Conservation (phyloP, 2,113 vertebrate species). For the Perca fluviatilis region DNA sequence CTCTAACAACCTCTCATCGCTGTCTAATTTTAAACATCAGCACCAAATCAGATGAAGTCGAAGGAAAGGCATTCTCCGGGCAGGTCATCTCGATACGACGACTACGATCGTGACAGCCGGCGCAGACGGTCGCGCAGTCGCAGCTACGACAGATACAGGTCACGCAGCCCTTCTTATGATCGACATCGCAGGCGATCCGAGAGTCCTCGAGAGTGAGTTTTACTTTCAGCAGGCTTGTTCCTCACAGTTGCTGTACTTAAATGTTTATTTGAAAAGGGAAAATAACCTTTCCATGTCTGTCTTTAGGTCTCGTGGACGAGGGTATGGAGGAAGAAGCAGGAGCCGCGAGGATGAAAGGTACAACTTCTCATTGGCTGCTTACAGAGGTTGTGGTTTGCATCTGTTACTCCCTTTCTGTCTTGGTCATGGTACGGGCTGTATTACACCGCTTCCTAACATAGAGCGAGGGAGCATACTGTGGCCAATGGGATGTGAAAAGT, state of each 20-base stretch:
- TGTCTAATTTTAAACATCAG: constrained; percentile 69
- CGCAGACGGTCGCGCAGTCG: constrained; percentile 92
- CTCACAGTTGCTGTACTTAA: background rate
- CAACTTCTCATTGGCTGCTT: constrained; percentile 18
- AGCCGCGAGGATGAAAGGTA: constrained; percentile 96
- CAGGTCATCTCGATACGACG: constrained; percentile 94
- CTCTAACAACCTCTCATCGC: background rate
- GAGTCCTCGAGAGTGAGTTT: constrained; percentile 93
- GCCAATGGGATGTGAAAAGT: no score
- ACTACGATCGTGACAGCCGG: constrained; percentile 90
- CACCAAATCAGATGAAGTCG: constrained; percentile 97
- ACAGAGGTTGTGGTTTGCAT: background rate
- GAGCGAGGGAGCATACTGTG: no score
- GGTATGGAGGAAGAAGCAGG: constrained; percentile 91
- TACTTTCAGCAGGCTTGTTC: background rate
- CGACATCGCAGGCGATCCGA: constrained; percentile 92
- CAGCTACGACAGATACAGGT: constrained; percentile 92
- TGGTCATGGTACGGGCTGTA: background rate
- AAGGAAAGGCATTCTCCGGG: constrained; percentile 94
- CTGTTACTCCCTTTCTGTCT: background rate
- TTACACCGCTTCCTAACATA: no score
- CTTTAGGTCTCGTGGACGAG: constrained; percentile 83
- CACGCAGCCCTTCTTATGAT: constrained; percentile 93
- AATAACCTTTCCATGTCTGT: constrained; percentile 1
- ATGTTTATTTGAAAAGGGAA: no score